A percentile compares a stretch with the other conserved stretches of the same genome.
These are phyloP conservation scores for Papilio protenor DNA, from an alignment of 2,888 invertebrate genomes.

Conservation along the genomic window DNA sequence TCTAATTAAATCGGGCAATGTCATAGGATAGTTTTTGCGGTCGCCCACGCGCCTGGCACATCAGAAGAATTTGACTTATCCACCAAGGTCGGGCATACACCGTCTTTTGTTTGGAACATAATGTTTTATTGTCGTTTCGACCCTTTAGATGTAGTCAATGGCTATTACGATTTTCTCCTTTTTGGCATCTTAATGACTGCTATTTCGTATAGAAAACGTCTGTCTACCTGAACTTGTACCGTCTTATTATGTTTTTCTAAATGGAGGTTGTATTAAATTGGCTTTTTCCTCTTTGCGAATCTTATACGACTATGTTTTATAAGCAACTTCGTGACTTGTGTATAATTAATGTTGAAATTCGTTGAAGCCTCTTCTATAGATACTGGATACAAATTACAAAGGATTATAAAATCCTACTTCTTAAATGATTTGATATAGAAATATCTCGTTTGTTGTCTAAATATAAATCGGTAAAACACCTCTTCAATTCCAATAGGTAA, in stretches of 20 bases:
- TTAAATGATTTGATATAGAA: not conserved
- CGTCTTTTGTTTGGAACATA: slow-evolving; percentile 68
- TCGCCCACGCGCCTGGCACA: slow-evolving; percentile 76
- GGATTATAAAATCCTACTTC: too few relatives aligned
- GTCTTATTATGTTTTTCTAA: slow-evolving; percentile 25
- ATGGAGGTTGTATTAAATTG: slow-evolving; percentile 19
- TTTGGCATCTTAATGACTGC: slow-evolving; percentile 41
- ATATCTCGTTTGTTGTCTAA: not conserved
- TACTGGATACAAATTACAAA: not conserved
- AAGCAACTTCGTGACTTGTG: not conserved
- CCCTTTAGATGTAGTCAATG: slow-evolving; percentile 55
- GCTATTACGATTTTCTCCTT: slow-evolving; percentile 42
- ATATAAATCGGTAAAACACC: not conserved
- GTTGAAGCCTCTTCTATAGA: not conserved
- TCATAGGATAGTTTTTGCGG: slow-evolving; percentile 83
- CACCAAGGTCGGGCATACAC: slow-evolving; percentile 76
- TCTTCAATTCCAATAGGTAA: not conserved
- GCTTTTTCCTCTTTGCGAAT: slow-evolving; percentile 22
- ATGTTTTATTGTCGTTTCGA: slow-evolving; percentile 61
- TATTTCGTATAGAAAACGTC: slow-evolving; percentile 39
- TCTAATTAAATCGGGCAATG: slow-evolving; percentile 66
- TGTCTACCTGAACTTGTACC: slow-evolving; percentile 38
- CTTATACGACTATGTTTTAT: slow-evolving; percentile 6
- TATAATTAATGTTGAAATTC: slow-evolving; percentile 12
- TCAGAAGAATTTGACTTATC: slow-evolving; percentile 82